phyloP scores from a whole-genome alignment of 2,113 vertebrate species.

The Cinclus cinclus region DNA sequence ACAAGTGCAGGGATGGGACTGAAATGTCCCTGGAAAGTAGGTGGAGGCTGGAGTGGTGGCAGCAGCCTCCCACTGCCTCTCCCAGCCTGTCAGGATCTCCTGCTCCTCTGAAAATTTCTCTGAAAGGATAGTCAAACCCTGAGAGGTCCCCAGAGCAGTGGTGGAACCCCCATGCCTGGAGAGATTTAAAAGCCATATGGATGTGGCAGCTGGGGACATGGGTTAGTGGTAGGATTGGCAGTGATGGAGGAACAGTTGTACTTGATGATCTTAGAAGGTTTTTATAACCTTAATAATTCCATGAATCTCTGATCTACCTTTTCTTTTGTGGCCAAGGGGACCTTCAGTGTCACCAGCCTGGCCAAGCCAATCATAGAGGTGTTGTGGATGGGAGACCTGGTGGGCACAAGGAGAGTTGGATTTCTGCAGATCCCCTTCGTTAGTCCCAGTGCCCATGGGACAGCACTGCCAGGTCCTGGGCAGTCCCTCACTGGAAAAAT shows the following conservation, averaged over 20 bases:
- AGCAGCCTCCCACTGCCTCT: background rate
- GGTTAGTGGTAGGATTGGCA: background rate
- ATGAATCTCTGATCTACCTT: background rate
- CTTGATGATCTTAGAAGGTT: fast-evolving
- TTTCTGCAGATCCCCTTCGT: background rate
- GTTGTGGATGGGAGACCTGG: background rate
- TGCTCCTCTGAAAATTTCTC: background rate
- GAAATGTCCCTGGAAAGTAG: background rate
- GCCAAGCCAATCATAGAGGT: background rate
- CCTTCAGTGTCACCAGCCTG: background rate
- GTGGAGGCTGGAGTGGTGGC: background rate
- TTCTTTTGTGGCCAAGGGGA: background rate
- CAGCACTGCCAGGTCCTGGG: background rate
- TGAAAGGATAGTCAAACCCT: background rate
- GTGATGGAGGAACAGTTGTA: background rate
- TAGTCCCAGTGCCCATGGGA: background rate
- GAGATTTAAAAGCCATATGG: background rate
- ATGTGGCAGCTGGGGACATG: background rate
- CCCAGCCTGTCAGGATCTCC: background rate
- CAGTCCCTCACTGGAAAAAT: background rate
- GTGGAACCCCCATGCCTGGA: background rate
- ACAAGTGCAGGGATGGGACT: background rate
- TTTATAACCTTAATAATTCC: background rate
- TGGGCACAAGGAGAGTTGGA: background rate
- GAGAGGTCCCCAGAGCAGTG: background rate